Evolutionary conservation across 2,888 invertebrate genomes (phyloP).

Genomic region (Andrena haemorrhoa): DNA sequence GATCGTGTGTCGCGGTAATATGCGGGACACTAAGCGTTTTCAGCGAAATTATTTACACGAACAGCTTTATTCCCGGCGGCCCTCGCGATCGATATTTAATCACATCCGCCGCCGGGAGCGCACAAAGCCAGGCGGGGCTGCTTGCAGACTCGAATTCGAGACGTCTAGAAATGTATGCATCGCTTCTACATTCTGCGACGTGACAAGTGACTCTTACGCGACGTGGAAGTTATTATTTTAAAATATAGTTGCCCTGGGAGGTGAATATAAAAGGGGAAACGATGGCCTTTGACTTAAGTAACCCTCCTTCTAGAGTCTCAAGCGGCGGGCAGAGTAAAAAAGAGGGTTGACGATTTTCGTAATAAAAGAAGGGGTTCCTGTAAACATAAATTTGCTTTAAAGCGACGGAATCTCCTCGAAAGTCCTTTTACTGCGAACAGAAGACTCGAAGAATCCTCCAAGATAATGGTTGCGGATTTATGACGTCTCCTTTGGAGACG

Average conservation of each 20-base stretch:
- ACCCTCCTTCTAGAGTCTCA: too few relatives aligned
- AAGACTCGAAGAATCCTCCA: constrained; percentile 32
- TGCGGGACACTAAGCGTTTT: not conserved
- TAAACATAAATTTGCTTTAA: constrained; percentile 31
- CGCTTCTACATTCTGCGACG: not conserved
- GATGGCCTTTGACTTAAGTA: too few relatives aligned
- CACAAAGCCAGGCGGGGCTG: not conserved
- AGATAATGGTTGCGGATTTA: constrained; percentile 46
- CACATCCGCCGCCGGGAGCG: constrained; percentile 27
- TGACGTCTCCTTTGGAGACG: constrained; percentile 26
- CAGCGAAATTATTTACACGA: constrained; percentile 50
- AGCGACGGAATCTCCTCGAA: constrained; percentile 10
- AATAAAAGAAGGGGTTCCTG: not conserved
- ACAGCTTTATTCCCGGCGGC: constrained; percentile 5
- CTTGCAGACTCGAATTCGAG: constrained; percentile 13
- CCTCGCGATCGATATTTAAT: constrained; percentile 52
- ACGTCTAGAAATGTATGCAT: not conserved
- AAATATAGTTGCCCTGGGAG: too few relatives aligned
- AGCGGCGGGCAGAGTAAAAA: not conserved
- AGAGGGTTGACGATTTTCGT: not conserved
- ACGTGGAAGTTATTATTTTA: not conserved
- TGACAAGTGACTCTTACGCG: not conserved
- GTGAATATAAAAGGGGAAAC: too few relatives aligned
- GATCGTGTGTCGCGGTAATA: constrained; percentile 2
- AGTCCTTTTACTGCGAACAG: constrained; percentile 26